Conservation (phyloP, 2,797 vertebrate species). For the Sardinella longiceps region DNA sequence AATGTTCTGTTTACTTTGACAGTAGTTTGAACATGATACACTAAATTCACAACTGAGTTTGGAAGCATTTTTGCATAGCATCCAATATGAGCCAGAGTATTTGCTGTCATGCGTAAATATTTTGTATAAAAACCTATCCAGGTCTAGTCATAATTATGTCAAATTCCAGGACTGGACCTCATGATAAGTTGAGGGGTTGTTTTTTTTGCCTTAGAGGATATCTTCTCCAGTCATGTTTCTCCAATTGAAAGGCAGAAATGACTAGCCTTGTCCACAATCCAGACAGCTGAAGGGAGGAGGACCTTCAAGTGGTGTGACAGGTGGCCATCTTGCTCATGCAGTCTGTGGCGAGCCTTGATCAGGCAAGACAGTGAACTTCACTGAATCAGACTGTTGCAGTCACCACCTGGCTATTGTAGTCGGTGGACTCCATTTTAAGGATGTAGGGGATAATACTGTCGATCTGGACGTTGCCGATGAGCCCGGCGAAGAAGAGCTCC, state of each 20-base stretch:
- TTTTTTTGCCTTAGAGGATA: not conserved
- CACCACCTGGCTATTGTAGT: slow-evolving; percentile 90
- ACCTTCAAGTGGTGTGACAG: not conserved
- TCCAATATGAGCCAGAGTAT: not conserved
- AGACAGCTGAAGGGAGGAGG: not conserved
- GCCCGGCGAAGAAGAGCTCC: slow-evolving; percentile 97
- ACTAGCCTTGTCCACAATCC: not conserved
- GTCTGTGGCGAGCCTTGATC: not conserved
- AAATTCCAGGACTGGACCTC: not conserved
- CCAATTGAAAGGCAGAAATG: not conserved
- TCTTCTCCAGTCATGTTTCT: not conserved
- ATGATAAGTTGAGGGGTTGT: not conserved
- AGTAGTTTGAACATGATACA: not conserved
- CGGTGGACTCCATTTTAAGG: slow-evolving; percentile 98
- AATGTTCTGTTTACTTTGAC: not conserved
- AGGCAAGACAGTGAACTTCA: not conserved
- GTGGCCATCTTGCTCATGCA: not conserved
- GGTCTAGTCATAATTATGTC: not conserved
- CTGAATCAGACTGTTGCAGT: slow-evolving; percentile 38
- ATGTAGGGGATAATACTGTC: slow-evolving; percentile 99
- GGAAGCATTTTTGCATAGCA: not conserved
- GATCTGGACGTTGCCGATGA: slow-evolving; percentile 98
- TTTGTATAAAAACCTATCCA: not conserved
- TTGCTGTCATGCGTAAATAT: not conserved
- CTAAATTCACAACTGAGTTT: not conserved